Percentiles rank a stretch among this genome's conserved stretches.
phyloP scores from a whole-genome alignment of 2,888 invertebrate genomes.

The Cerastoderma edule region DNA sequence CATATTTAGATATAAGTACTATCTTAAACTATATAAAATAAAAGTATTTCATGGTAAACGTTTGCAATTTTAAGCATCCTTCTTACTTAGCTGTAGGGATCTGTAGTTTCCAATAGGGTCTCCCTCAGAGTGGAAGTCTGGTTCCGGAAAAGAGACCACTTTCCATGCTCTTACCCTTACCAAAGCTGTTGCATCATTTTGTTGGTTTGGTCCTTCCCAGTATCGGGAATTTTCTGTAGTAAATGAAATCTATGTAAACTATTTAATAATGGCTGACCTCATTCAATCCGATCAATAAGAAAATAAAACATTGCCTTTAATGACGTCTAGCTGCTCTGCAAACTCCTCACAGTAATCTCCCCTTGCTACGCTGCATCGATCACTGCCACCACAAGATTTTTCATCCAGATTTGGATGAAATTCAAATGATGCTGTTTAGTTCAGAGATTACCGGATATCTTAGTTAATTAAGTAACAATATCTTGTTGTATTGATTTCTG shows the following conservation, averaged over 20 bases:
- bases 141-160: conserved; percentile 7
- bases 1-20: no score
- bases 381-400: no score
- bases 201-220: conserved; percentile 18
- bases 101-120: neutral
- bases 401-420: no score
- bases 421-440: no score
- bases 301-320: neutral
- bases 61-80: neutral
- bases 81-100: neutral
- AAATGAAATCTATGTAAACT: neutral
- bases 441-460: no score
- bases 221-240: neutral
- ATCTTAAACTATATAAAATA: no score
- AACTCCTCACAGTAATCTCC: no score
- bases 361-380: no score
- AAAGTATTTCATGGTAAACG: no score
- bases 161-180: conserved; percentile 22
- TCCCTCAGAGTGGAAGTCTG: neutral
- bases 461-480: no score
- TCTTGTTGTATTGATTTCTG: no score
- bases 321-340: no score
- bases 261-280: neutral
- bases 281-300: neutral
- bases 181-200: neutral